Base-by-base conservation (phyloP, 1,140 invertebrate genomes). In the Anastrepha ludens region DNA sequence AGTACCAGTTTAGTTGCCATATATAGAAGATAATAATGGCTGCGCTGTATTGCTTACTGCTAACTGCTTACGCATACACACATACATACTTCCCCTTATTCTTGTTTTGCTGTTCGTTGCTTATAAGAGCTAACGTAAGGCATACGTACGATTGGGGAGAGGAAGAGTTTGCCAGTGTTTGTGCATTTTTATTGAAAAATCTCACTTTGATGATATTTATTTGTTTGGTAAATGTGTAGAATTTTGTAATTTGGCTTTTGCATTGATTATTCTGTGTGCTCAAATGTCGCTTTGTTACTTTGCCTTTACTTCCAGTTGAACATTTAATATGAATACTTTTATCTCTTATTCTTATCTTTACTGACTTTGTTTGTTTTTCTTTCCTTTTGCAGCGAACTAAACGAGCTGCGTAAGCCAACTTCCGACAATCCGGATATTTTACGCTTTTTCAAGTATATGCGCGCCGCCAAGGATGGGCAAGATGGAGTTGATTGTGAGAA, bases 371-470 rank as follows among this genome's bases (percentile, higher is more conserved):
- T n/a, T 17, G 2, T 39, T 85, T 85, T 3, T 41, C 17, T 39
- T 59, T 60, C 17, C 59, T 55, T 64, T 87, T 88, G 17, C 94
- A 97, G 96, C 88, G 97, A 97, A 91, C 93, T 97, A 74, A 97
- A 97, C 92, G 97, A 97, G 90, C 93, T 98, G 55, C 94, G 96
- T 15, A 96, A 97, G 85, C 97, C 97, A 3, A 96, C 96, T 1
- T 96, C 95, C 2, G 97, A 97, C 92, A 97, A 97, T 91, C 96
- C 96, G 7, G 97, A 97, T 88, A 97, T 97, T 55, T 93, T 98
- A 15, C 94, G 97, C 58, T 98, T 97, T 94, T 98, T 97, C 94
- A 95, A 95, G 67, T 97, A 97, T 92, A 97, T 98, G 97, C 96
- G 97, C 89, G 97, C 97, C 1, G 97, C 97, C 7, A 96, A 97